These are phyloP conservation scores for Columbina picui DNA, from an alignment of 2,113 vertebrate species.

Conservation along the genomic window DNA sequence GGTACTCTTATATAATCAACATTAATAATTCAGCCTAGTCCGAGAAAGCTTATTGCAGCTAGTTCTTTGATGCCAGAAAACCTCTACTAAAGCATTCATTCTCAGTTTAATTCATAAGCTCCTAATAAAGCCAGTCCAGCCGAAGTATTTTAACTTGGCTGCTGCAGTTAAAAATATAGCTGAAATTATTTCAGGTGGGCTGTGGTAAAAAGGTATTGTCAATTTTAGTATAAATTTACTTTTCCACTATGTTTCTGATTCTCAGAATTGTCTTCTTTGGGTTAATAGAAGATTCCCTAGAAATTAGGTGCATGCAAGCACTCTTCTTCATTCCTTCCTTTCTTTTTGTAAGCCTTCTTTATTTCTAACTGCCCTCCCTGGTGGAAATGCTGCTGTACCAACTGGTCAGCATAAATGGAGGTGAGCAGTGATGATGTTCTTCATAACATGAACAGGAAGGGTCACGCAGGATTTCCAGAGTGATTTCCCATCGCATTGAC, in stretches of 20 bases:
- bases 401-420: not conserved
- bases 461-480: not conserved
- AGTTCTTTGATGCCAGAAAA: constrained; percentile 24
- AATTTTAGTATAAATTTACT: not conserved
- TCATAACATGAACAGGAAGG: rapidly evolving
- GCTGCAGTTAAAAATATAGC: not conserved
- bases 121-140: not conserved
- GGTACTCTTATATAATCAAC: constrained; percentile 59
- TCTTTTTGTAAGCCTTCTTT: not conserved
- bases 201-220: not conserved
- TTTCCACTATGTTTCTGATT: not conserved
- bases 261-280: not conserved
- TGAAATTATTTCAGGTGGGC: constrained; percentile 7
- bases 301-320: not conserved
- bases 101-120: not conserved
- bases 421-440: not conserved
- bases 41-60: constrained; percentile 27
- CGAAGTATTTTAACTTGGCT: not conserved
- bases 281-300: not conserved
- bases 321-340: not conserved
- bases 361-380: not conserved
- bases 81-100: not conserved
- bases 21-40: constrained; percentile 39
- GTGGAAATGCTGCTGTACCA: not conserved
- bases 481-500: not conserved